Percentiles rank a stretch among this genome's conserved stretches.
These are phyloP conservation scores for Rhagoletis zephyria DNA, from an alignment of 1,140 invertebrate species.

Conservation along the genomic window DNA sequence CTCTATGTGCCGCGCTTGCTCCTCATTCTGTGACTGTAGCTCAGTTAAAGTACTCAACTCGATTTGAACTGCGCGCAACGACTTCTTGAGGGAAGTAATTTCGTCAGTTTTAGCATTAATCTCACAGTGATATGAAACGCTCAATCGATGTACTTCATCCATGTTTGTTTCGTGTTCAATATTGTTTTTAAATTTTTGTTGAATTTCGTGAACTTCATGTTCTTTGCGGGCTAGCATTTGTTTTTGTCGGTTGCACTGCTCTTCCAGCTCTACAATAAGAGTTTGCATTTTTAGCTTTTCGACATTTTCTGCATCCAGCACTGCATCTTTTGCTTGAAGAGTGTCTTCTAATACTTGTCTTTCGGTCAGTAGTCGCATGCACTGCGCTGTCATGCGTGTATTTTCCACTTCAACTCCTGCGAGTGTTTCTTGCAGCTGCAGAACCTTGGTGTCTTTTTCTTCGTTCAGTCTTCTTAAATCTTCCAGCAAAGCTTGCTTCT, in stretches of 20 bases:
- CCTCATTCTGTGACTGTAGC: conserved; percentile 63
- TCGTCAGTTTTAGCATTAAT: conserved; percentile 67
- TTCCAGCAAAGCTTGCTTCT: conserved; percentile 64
- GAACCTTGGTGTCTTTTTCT: conserved; percentile 64
- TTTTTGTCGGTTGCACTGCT: conserved; percentile 64
- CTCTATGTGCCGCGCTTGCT: conserved; percentile 65
- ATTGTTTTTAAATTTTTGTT: conserved; percentile 65
- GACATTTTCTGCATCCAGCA: conserved; percentile 58
- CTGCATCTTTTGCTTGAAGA: conserved; percentile 59
- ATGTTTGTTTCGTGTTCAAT: conserved; percentile 62
- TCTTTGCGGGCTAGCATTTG: conserved; percentile 63
- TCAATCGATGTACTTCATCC: conserved; percentile 65
- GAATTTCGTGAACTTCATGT: conserved; percentile 64
- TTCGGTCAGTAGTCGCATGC: conserved; percentile 63
- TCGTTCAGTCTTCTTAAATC: conserved; percentile 65
- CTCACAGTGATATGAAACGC: conserved; percentile 64
- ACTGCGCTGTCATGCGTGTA: conserved; percentile 66
- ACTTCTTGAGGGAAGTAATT: conserved; percentile 63
- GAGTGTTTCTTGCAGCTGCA: conserved; percentile 62
- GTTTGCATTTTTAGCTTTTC: conserved; percentile 65
- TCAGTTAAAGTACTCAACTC: conserved; percentile 64
- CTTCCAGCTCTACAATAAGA: conserved; percentile 62
- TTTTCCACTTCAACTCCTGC: conserved; percentile 67
- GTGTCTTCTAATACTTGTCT: conserved; percentile 62
- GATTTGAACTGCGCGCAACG: conserved; percentile 61